phyloP scores from a whole-genome alignment of 2,113 vertebrate genomes.

The Parus major region DNA sequence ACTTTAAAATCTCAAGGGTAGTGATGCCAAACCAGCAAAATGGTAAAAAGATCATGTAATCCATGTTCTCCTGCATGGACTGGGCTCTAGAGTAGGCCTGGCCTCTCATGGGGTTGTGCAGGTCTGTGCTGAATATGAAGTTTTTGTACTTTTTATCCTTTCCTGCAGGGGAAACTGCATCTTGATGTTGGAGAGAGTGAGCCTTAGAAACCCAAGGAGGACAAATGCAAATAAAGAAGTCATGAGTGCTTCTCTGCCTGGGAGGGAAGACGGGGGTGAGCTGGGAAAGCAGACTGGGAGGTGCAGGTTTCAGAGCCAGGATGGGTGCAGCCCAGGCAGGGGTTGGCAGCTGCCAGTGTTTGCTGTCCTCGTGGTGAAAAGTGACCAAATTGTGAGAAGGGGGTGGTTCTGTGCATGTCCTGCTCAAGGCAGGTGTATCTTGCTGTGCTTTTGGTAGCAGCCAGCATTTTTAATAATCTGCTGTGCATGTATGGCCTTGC shows the following conservation, averaged over 20 bases:
- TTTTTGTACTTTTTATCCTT: neutral
- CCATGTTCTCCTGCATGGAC: neutral
- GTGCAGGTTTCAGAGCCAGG: neutral
- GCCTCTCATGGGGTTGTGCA: neutral
- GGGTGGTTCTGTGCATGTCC: neutral
- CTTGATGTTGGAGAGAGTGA: neutral
- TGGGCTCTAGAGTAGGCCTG: neutral
- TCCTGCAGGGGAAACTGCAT: neutral
- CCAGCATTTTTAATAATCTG: neutral
- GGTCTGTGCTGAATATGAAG: neutral
- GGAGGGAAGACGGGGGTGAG: neutral
- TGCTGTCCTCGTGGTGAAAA: neutral
- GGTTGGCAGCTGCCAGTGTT: neutral
- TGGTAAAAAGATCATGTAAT: neutral
- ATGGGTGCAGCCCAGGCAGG: neutral
- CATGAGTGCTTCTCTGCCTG: neutral
- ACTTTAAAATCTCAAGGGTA: neutral
- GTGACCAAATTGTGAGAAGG: neutral
- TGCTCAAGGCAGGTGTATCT: neutral
- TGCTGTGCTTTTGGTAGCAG: neutral
- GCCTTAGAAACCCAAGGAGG: neutral
- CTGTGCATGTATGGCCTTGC: neutral
- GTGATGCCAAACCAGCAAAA: neutral
- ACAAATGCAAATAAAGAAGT: neutral
- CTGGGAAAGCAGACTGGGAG: neutral